These are phyloP conservation scores for Drosophila seclusa DNA, from an alignment of 2,888 invertebrate species.

Conservation along the genomic window DNA sequence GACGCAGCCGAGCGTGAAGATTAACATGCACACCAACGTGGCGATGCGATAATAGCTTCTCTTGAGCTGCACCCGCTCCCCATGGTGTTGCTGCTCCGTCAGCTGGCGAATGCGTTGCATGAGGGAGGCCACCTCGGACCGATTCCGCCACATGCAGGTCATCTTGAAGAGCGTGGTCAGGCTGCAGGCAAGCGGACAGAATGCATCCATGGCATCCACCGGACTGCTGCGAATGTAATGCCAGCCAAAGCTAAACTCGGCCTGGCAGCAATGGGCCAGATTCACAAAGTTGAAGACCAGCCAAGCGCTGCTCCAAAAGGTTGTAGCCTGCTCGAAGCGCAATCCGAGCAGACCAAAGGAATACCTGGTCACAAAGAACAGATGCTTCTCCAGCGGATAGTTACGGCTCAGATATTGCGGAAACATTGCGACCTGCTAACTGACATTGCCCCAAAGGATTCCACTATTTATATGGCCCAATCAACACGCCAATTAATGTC, in stretches of 20 bases:
- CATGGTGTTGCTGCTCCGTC: conserved; percentile 43
- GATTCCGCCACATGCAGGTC: conserved; percentile 61
- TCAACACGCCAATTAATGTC: conserved; percentile 17
- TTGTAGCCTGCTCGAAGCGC: conserved; percentile 38
- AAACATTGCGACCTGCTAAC: conserved; percentile 47
- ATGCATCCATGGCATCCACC: conserved; percentile 71
- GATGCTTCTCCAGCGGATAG: conserved; percentile 64
- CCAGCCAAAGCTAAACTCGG: conserved; percentile 67
- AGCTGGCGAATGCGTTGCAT: conserved; percentile 51
- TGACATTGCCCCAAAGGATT: not conserved
- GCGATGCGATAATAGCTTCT: conserved; percentile 45
- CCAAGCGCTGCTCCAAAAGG: conserved; percentile 36
- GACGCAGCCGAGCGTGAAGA: conserved; percentile 60
- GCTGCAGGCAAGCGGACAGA: conserved; percentile 71
- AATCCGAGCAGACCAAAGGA: conserved; percentile 58
- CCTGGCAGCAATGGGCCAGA: conserved; percentile 70
- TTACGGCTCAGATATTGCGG: conserved; percentile 52
- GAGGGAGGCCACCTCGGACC: conserved; percentile 53
- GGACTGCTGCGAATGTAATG: conserved; percentile 47
- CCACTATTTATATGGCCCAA: conserved; percentile 32
- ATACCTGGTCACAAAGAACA: conserved; percentile 63
- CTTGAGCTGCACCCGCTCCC: conserved; percentile 21
- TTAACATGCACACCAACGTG: conserved; percentile 59
- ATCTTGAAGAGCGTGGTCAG: conserved; percentile 66
- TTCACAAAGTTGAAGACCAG: conserved; percentile 62